These are phyloP conservation scores for Ochotona princeps DNA, from an alignment of 2,113 vertebrate species.

Conservation along the genomic window DNA sequence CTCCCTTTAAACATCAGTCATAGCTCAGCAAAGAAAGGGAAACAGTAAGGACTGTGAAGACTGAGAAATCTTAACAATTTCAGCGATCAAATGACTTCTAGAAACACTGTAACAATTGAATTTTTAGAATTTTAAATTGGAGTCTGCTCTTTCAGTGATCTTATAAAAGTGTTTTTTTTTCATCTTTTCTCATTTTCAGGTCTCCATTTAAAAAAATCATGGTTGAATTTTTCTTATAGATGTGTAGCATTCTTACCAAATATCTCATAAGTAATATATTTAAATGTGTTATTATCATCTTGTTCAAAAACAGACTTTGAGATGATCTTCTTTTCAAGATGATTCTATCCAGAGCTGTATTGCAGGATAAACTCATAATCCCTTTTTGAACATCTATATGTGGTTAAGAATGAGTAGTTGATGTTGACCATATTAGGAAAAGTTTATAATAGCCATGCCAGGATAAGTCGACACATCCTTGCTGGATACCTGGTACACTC, in stretches of 20 bases:
- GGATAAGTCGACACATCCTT: neutral
- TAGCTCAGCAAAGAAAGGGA: neutral
- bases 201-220: neutral
- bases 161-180: neutral
- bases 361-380: neutral
- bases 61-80: too few relatives aligned
- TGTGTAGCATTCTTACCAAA: neutral
- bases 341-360: neutral
- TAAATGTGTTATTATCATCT: neutral
- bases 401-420: neutral
- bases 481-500: too few relatives aligned
- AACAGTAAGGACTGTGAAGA: neutral
- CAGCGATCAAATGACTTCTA: neutral
- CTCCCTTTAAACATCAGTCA: neutral
- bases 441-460: neutral
- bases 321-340: too few relatives aligned
- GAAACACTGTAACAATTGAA: neutral
- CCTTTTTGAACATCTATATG: neutral
- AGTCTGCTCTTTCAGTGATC: neutral
- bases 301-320: neutral
- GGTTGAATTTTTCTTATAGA: neutral
- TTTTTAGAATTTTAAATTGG: neutral
- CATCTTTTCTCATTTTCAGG: neutral
- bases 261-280: neutral
- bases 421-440: neutral